These are phyloP conservation scores for Girardinichthys multiradiatus DNA, from an alignment of 2,113 vertebrate species.

Conservation along the genomic window DNA sequence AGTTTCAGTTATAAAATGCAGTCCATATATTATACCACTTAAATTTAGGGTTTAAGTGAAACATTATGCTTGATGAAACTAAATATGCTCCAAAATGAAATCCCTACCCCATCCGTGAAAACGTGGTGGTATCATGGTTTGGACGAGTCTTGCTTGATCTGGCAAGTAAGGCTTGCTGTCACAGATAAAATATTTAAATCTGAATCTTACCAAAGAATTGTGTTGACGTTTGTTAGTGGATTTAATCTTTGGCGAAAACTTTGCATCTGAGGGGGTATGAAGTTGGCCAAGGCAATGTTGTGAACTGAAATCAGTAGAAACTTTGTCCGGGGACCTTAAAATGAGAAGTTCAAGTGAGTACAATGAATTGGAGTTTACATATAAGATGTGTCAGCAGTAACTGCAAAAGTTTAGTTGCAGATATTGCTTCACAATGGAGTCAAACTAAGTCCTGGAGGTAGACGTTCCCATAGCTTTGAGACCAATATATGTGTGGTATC, in stretches of 20 bases:
- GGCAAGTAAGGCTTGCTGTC: too few relatives aligned
- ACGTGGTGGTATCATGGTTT: too few relatives aligned
- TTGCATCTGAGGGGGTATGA: background rate
- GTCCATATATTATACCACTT: too few relatives aligned
- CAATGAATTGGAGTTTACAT: background rate
- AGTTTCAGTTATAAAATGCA: too few relatives aligned
- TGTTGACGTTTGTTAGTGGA: background rate
- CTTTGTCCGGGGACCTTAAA: background rate
- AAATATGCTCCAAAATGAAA: too few relatives aligned
- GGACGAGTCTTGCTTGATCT: too few relatives aligned
- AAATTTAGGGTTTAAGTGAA: too few relatives aligned
- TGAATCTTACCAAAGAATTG: background rate
- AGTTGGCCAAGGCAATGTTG: background rate
- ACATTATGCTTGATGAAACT: too few relatives aligned
- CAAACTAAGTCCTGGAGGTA: background rate
- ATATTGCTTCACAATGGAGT: background rate
- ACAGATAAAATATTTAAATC: background rate
- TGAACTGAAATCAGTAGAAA: background rate
- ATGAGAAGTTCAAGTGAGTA: background rate
- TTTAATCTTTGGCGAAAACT: background rate
- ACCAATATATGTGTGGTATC: background rate
- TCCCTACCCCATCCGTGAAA: too few relatives aligned
- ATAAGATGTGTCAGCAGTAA: background rate
- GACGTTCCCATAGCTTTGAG: background rate
- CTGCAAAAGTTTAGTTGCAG: background rate